Conservation (phyloP, 1,140 invertebrate genomes). For the Danaus melanippus region DNA sequence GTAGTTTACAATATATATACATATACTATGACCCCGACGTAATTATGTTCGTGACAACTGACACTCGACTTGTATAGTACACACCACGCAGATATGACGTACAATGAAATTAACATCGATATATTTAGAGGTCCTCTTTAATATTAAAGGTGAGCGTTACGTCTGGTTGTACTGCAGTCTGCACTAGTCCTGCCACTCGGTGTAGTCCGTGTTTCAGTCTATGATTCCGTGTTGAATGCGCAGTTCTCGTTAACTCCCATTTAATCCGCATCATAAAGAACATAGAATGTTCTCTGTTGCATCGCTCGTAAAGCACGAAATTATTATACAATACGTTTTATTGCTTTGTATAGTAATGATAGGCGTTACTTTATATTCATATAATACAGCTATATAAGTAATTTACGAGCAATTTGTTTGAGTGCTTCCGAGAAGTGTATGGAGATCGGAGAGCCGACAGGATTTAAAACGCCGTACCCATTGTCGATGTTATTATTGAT, state of each 20-base stretch:
- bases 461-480: constrained; percentile 21
- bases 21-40: too few relatives aligned
- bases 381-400: constrained; percentile 41
- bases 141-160: too few relatives aligned
- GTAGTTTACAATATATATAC: too few relatives aligned
- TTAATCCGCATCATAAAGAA: too few relatives aligned
- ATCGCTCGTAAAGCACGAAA: constrained; percentile 1
- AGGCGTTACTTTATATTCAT: constrained; percentile 26
- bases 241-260: too few relatives aligned
- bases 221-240: not conserved
- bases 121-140: too few relatives aligned
- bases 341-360: constrained; percentile 24
- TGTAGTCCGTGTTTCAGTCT: not conserved
- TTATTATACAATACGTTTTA: constrained; percentile 16
- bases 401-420: constrained; percentile 60
- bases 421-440: constrained; percentile 28
- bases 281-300: constrained; percentile 1
- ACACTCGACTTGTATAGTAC: too few relatives aligned
- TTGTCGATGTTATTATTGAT: constrained; percentile 39
- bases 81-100: too few relatives aligned
- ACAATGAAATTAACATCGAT: too few relatives aligned
- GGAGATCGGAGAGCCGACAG: constrained; percentile 27
- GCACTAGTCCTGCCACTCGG: constrained; percentile 1
- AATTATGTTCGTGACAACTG: too few relatives aligned
- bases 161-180: not conserved